Base-by-base conservation (phyloP, 2,888 invertebrate genomes). In the Andricus quercusramuli region DNA sequence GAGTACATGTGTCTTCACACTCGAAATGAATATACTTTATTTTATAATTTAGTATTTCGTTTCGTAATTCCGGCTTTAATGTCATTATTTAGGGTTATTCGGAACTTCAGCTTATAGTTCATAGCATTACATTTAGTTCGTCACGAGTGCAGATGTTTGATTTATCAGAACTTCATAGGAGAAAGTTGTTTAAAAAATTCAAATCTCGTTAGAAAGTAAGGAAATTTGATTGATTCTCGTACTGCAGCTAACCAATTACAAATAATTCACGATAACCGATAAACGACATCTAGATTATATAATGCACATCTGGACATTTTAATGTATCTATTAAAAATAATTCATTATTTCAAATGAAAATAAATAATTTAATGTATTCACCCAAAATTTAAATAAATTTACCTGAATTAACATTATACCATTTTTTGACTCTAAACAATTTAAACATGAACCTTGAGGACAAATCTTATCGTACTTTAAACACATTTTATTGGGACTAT, bases 201-300 rank as follows among this genome's bases (percentile, higher is more conserved):
- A 51, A 56, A 56, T 70, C 51, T 70, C 20, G 32, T 51, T 70
- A 70, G 70, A 70, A 70, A 70, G 70, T n/a, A 17, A 70, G 9
- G 29, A 70, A 70, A 56, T 70, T 9, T 20, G 5, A 29, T 70
- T 25, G 9, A 70, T 32, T 47, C 29, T 20, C 20, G 20, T n/a
- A 44, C 20, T 51, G 8, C 20, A 20, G 2, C 51, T 20, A 20
- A 51, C 20, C 20, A 51, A 20, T 51, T 51, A 51, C 20, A 51
- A 20, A 51, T 20, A 51, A 51, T 51, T 20, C 51, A 20, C 51
- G 3, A 51, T 51, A 20, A 51, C 15, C 20, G 8, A 51, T 51
- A 20, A 51, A 51, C 8, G 20, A 51, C 20, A 20, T 51, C 20
- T 51, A 2, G 8, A 6, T 20, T 51, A 8, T 17, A 51, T 51